These are phyloP conservation scores for Meteorus cinctellus DNA, from an alignment of 2,888 invertebrate species.

Conservation along the genomic window DNA sequence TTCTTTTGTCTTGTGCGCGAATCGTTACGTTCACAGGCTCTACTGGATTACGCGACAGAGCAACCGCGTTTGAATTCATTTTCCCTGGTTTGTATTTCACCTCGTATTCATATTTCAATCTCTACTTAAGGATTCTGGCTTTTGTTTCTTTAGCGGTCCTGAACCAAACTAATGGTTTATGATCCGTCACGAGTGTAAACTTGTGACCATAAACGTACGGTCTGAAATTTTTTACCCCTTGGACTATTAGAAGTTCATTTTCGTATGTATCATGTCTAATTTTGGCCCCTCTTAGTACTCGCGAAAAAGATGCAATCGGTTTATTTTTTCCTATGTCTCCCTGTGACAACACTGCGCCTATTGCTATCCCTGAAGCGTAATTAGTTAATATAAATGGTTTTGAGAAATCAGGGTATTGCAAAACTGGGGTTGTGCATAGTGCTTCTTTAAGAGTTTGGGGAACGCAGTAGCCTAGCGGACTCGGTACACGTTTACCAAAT, in stretches of 20 bases:
- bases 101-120: background rate
- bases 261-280: background rate
- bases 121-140: background rate
- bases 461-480: no score
- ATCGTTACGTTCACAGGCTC: no score
- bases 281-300: background rate
- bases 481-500: no score
- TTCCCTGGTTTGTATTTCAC: background rate
- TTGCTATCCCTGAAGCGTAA: conserved; percentile 42
- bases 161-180: conserved; percentile 5
- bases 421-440: conserved; percentile 43
- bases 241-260: background rate
- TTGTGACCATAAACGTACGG: background rate
- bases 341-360: background rate
- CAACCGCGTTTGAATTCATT: background rate
- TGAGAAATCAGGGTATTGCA: conserved; percentile 28
- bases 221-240: background rate
- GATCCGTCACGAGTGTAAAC: conserved; percentile 1
- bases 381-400: conserved; percentile 50
- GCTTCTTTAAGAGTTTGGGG: no score
- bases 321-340: background rate
- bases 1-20: background rate
- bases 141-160: background rate
- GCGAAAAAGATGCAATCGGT: background rate
- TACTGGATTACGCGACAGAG: background rate